Evolutionary conservation across 2,888 invertebrate species (phyloP).

Genomic region (Rhagonycha lutea): DNA sequence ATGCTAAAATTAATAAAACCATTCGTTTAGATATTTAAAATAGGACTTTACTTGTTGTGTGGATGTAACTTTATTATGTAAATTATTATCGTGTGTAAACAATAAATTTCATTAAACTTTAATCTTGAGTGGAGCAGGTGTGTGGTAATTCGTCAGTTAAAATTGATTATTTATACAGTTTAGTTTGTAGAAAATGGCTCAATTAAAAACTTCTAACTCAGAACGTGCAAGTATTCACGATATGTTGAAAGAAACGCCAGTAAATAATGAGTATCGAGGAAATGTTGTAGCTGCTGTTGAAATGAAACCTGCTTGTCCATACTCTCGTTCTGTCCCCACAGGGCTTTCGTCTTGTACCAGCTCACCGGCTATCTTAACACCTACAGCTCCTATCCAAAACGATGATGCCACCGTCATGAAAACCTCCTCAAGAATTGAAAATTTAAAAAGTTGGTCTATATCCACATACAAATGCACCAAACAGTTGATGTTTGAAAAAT

Average conservation of each 20-base stretch:
- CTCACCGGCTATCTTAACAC: constrained; percentile 57
- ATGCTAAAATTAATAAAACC: background rate
- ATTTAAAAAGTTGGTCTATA: constrained; percentile 94
- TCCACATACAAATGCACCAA: constrained; percentile 98
- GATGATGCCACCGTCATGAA: constrained; percentile 68
- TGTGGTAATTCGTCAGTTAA: background rate
- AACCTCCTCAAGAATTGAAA: constrained; percentile 83
- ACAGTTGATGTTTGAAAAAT: constrained; percentile 93
- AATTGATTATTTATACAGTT: background rate
- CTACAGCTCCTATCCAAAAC: constrained; percentile 57
- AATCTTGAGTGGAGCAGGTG: background rate
- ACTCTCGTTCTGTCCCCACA: constrained; percentile 74
- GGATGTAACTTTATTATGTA: background rate
- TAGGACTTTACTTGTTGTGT: background rate
- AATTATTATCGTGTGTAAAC: background rate
- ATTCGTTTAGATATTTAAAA: background rate
- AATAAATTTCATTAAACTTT: background rate
- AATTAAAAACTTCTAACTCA: constrained; percentile 49
- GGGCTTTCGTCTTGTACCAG: constrained; percentile 56
- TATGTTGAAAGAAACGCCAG: constrained; percentile 83
- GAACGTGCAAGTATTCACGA: constrained; percentile 78
- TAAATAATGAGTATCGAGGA: constrained; percentile 75
- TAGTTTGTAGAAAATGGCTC: constrained; percentile 43
- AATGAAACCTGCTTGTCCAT: constrained; percentile 65
- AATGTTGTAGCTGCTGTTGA: constrained; percentile 77